Evolutionary conservation across 2,113 vertebrate genomes (phyloP).

Genomic region (Tylochromis polylepis): DNA sequence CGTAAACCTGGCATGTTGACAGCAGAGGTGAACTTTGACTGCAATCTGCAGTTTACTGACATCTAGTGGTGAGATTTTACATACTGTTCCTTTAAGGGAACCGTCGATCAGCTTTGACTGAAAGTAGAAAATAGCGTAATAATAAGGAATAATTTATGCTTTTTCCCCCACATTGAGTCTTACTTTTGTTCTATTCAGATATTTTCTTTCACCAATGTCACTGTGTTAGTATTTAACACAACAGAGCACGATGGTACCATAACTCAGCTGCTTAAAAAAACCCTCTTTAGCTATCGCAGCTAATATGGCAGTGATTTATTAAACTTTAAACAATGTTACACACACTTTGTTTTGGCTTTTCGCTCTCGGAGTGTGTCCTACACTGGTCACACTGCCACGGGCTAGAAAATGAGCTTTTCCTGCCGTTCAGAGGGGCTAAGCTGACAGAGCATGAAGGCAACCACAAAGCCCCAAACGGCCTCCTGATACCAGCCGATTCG

Average conservation of each 20-base stretch:
- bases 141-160: background rate
- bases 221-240: background rate
- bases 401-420: conserved; percentile 30
- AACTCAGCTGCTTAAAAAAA: background rate
- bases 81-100: background rate
- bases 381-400: conserved; percentile 1
- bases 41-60: background rate
- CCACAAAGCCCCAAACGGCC: conserved; percentile 27
- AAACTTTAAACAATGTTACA: background rate
- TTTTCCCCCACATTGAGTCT: background rate
- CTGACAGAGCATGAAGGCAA: conserved; percentile 41
- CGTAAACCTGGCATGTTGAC: background rate
- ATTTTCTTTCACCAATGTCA: background rate
- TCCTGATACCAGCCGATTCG: conserved; percentile 12
- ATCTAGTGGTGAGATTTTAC: background rate
- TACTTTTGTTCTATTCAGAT: background rate
- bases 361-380: background rate
- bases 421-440: conserved; percentile 5
- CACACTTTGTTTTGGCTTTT: background rate
- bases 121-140: background rate
- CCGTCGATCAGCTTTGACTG: background rate
- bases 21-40: background rate
- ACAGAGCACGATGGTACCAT: background rate
- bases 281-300: background rate
- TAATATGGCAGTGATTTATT: background rate